Evolutionary conservation across 1,140 invertebrate genomes (phyloP).

Genomic region (Nixonia krombeini): DNA sequence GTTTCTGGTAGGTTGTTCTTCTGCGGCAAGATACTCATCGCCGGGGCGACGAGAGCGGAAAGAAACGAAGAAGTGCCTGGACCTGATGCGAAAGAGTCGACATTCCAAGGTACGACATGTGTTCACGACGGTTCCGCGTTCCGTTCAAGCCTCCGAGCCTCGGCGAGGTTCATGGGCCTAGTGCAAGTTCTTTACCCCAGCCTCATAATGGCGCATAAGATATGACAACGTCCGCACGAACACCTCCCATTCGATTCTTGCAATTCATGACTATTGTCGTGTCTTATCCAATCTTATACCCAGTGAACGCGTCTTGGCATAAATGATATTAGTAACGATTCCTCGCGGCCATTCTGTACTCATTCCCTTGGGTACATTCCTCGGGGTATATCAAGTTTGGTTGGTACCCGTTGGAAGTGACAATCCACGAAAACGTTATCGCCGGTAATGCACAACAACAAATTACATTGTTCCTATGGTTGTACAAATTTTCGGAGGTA

Average conservation of each 20-base stretch:
- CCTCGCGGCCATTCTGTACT: too few relatives aligned
- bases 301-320: slow-evolving; percentile 15
- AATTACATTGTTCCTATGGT: too few relatives aligned
- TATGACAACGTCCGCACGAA: slow-evolving; percentile 21
- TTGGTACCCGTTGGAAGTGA: too few relatives aligned
- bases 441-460: too few relatives aligned
- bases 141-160: too few relatives aligned
- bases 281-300: slow-evolving; percentile 33
- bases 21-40: slow-evolving; percentile 3
- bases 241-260: slow-evolving; percentile 35
- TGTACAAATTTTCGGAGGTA: too few relatives aligned
- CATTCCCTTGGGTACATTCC: too few relatives aligned
- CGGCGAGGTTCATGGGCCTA: slow-evolving; percentile 1
- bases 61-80: slow-evolving; percentile 19
- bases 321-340: too few relatives aligned
- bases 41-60: neutral
- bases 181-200: slow-evolving; percentile 39
- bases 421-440: too few relatives aligned
- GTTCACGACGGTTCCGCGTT: slow-evolving; percentile 45
- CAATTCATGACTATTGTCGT: slow-evolving; percentile 43
- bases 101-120: slow-evolving; percentile 43
- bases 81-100: slow-evolving; percentile 10
- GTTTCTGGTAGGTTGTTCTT: slow-evolving; percentile 3
- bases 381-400: too few relatives aligned
- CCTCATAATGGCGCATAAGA: slow-evolving; percentile 43